A percentile compares a stretch with the other conserved stretches of the same genome.
Conservation (phyloP, 1,140 invertebrate species). For the Caenorhabditis elegans region DNA sequence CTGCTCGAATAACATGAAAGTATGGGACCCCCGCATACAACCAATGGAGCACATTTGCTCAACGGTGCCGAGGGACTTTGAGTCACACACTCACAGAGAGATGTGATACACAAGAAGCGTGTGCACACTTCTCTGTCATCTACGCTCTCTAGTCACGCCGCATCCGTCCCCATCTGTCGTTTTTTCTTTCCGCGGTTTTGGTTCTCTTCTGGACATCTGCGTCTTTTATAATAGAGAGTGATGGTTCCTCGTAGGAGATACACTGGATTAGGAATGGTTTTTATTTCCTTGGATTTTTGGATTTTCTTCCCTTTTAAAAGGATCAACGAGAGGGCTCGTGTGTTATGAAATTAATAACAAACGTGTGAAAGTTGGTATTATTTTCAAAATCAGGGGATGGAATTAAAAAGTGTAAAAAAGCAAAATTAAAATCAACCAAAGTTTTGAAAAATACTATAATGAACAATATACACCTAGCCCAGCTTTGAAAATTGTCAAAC, state of each 20-base stretch:
- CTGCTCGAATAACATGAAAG: constrained; percentile 6
- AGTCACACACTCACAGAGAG: background rate
- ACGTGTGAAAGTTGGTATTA: no score
- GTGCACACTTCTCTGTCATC: background rate
- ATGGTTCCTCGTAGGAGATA: background rate
- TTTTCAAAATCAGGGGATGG: no score
- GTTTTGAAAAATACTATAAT: no score
- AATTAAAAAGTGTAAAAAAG: no score
- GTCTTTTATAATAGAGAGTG: background rate
- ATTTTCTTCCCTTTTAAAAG: background rate
- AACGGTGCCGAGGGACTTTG: background rate
- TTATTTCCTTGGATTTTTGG: background rate
- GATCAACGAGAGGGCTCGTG: no score
- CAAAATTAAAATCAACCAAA: no score
- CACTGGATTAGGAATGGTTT: background rate
- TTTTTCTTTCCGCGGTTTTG: background rate
- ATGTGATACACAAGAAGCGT: constrained; percentile 19
- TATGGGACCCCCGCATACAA: background rate
- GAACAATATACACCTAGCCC: no score
- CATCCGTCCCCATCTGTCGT: background rate
- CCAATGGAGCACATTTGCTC: constrained; percentile 13
- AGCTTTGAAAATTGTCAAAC: no score
- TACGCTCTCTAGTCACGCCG: background rate
- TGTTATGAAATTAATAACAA: no score
- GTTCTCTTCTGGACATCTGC: background rate